Base-by-base conservation (phyloP, 2,113 vertebrate genomes). In the Cyrtonyx montezumae region DNA sequence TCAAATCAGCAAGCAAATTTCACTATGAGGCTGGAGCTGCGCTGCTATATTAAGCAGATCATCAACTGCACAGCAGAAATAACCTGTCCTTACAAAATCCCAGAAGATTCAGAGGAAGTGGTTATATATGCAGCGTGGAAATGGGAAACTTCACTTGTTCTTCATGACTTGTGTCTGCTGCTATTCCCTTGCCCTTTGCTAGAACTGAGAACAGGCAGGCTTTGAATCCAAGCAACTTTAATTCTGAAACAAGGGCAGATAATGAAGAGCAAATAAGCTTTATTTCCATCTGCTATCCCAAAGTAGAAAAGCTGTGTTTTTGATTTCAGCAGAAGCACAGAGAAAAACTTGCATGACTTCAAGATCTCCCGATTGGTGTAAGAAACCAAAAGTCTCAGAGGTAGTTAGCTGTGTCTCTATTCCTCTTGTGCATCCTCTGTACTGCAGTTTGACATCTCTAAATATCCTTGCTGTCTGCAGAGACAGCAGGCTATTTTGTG, bases 401-500 rank as follows among this genome's bases (percentile, higher is more conserved):
- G 88, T 91, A 88, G 76, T 91, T 95, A 94, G 62, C 88, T 78
- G 68, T 67, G 73, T 90, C 83, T 94, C 46, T 76, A 71, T 88
- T 84, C 82, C 93, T 93, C 92, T 75, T 78, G 77, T 93, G 90
- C 83, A 88, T 84, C 79, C 88, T 90, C 85, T 78, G 65, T 78
- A 17, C 73, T 90, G 48, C 61, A 80, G 85, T 90, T 94, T 90
- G 95, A 88, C 58, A 7, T 93, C 95, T 96, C 79, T 90, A 91
- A 94, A 94, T 90, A 91, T 67, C 95, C 77, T 68, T 21, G 56
- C 90, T 95, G 88, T 95, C 92, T 95, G 85, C 5, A 8, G 83
- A 95, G 92, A 69, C 92, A 93, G 92, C 83, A 93, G 86, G 88
- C 92, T 94, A 79, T 93, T 90, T 87, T 90, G 96, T 94, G 88